Percentiles rank a stretch among this genome's conserved stretches.
These are phyloP conservation scores for Alcedo quadribrachys DNA, from an alignment of 2,797 vertebrate species.

Conservation along the genomic window DNA sequence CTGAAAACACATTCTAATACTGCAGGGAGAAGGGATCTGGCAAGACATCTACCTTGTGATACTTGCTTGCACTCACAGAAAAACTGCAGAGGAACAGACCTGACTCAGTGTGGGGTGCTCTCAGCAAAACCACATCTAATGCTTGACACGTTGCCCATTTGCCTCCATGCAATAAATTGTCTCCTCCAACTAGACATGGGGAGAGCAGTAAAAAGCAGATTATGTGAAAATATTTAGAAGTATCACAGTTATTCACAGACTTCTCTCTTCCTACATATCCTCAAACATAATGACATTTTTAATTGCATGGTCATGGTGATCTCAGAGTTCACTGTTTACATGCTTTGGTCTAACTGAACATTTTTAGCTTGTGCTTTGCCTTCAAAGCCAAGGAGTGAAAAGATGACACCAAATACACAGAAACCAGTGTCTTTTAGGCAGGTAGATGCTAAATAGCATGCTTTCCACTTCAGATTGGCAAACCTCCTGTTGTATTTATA, in stretches of 20 bases:
- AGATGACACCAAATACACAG: not conserved
- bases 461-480: not conserved
- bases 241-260: not conserved
- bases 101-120: conserved; percentile 11
- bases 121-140: conserved; percentile 25
- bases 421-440: not conserved
- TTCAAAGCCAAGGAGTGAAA: not conserved
- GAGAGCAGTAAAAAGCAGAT: not conserved
- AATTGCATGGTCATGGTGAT: not conserved
- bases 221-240: conserved; percentile 1
- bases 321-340: conserved; percentile 16
- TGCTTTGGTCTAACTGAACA: not conserved
- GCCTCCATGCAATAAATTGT: not conserved
- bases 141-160: not conserved
- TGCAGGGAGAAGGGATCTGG: not conserved
- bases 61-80: not conserved
- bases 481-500: not conserved
- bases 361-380: conserved; percentile 9
- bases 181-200: not conserved
- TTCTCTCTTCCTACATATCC: not conserved
- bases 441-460: not conserved
- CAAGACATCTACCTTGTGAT: not conserved
- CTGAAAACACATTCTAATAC: not conserved
- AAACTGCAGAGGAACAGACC: not conserved
- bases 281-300: conserved; percentile 17